Evolutionary conservation across 2,888 invertebrate genomes (phyloP).

Genomic region (Phyllotreta cruciferae): DNA sequence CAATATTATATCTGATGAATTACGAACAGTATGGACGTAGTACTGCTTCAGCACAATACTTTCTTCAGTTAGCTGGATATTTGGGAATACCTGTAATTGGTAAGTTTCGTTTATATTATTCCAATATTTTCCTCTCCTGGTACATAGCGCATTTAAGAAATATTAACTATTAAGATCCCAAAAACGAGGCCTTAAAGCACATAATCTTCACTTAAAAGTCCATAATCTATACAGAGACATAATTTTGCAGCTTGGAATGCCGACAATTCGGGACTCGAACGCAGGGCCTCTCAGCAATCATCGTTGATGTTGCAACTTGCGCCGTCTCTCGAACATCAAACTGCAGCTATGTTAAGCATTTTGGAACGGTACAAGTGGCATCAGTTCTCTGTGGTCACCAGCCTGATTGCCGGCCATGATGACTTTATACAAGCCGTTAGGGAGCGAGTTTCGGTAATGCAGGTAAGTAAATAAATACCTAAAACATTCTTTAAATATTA

Average conservation of each 20-base stretch:
- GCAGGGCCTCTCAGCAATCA: slow-evolving; percentile 82
- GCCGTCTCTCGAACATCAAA: slow-evolving; percentile 95
- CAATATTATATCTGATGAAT: slow-evolving; percentile 94
- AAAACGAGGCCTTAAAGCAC: too few species aligned
- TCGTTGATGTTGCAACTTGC: slow-evolving; percentile 92
- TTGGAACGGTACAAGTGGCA: slow-evolving; percentile 96
- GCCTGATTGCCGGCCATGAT: slow-evolving; percentile 92
- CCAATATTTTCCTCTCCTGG: too few species aligned
- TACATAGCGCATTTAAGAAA: too few species aligned
- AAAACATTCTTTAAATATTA: too few species aligned
- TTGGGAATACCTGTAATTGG: slow-evolving; percentile 88
- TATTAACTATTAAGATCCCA: too few species aligned
- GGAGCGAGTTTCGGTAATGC: slow-evolving; percentile 84
- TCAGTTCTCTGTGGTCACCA: slow-evolving; percentile 92
- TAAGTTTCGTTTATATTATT: slow-evolving; percentile 1
- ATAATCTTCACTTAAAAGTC: too few species aligned
- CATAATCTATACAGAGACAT: neutral
- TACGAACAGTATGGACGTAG: slow-evolving; percentile 92
- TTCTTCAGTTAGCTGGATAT: slow-evolving; percentile 91
- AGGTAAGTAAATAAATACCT: slow-evolving; percentile 61
- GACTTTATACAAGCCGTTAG: slow-evolving; percentile 94
- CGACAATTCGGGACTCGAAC: slow-evolving; percentile 87
- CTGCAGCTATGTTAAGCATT: slow-evolving; percentile 94
- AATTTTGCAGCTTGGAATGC: slow-evolving; percentile 83
- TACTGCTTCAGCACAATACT: slow-evolving; percentile 93